Evolutionary conservation across 2,888 invertebrate genomes (phyloP).

Genomic region (Mactromeris polynyma): DNA sequence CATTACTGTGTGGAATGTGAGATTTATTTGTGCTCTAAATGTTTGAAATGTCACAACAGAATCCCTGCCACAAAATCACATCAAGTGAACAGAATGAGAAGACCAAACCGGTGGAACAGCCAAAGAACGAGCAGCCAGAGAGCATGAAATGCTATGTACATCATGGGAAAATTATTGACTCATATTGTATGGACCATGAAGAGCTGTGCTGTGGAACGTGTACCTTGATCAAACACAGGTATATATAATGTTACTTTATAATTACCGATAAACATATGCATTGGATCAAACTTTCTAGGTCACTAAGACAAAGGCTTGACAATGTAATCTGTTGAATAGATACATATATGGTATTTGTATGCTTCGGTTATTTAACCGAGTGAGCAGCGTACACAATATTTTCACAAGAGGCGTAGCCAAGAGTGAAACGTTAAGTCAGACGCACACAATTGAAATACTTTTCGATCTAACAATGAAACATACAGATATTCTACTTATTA

Average conservation of each 20-base stretch:
- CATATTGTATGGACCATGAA: constrained; percentile 14
- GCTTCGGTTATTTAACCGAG: no score
- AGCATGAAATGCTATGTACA: background rate
- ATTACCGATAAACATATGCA: no score
- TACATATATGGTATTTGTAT: no score
- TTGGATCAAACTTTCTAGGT: no score
- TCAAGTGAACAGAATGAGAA: background rate
- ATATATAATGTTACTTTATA: background rate
- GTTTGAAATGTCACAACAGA: background rate
- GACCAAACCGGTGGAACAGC: background rate
- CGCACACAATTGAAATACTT: no score
- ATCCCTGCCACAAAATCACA: background rate
- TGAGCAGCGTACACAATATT: no score
- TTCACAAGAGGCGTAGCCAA: no score
- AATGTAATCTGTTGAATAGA: no score
- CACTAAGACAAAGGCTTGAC: no score
- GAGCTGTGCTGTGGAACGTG: constrained; percentile 24
- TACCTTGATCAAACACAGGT: constrained; percentile 9
- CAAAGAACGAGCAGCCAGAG: background rate
- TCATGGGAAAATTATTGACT: constrained; percentile 18
- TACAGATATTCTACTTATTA: no score
- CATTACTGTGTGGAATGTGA: background rate
- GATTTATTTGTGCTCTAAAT: background rate
- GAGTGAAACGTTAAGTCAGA: no score
- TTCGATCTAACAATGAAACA: no score